A percentile compares a stretch with the other conserved stretches of the same genome.
phyloP scores from a whole-genome alignment of 2,888 invertebrate species.

The Drepanosiphum platanoidis region DNA sequence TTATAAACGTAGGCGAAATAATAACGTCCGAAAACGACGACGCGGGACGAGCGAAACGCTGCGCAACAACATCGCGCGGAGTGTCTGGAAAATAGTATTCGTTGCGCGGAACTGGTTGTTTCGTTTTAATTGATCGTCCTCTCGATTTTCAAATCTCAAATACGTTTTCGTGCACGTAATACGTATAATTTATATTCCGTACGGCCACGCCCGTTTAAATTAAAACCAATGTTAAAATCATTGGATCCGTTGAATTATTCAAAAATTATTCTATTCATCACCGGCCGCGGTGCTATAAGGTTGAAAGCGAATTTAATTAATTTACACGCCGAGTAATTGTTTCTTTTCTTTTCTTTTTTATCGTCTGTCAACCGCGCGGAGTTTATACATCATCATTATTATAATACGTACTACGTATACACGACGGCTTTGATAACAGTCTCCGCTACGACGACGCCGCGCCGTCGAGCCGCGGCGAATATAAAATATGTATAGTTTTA shows the following conservation, averaged over 20 bases:
- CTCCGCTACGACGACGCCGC: too few species aligned
- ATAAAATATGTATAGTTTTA: too few species aligned
- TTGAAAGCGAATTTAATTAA: not conserved
- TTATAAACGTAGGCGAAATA: not conserved
- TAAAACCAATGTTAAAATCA: not conserved
- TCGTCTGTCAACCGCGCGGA: not conserved
- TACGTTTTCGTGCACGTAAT: not conserved
- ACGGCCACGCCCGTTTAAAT: conserved; percentile 2
- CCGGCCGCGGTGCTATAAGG: not conserved
- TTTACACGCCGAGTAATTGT: not conserved
- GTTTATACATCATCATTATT: too few species aligned
- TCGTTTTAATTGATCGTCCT: conserved; percentile 12
- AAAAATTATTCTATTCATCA: not conserved
- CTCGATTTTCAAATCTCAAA: not conserved
- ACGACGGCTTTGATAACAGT: too few species aligned
- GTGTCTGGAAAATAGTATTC: not conserved
- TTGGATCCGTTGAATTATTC: not conserved
- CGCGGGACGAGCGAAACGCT: not conserved
- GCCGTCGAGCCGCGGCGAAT: too few species aligned
- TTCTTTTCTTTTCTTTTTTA: not conserved
- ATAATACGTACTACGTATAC: too few species aligned
- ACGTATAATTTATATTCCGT: conserved; percentile 8
- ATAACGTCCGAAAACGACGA: not conserved
- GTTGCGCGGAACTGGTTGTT: conserved; percentile 2
- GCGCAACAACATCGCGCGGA: not conserved